Evolutionary conservation across 2,113 vertebrate genomes (phyloP), one percentile per base, ranked within the genome.

Genomic region (Eonycteris spelaea): DNA sequence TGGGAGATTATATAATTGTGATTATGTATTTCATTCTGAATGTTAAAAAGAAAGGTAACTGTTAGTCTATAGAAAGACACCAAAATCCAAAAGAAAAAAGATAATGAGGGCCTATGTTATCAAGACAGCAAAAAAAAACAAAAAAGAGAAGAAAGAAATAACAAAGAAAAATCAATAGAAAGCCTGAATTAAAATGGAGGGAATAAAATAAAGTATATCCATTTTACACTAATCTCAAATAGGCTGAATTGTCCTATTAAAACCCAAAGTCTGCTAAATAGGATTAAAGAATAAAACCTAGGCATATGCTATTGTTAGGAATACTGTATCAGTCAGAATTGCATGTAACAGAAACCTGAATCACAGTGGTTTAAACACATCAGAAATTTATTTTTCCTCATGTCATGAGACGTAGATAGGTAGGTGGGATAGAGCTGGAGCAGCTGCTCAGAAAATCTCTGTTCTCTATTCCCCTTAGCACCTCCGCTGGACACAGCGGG

Each of bases 401-500:
- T 14, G 26, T n/a, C 30, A 35, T 18, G 22, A 15, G 78, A 86
- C 48, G 48, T 5, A 2, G 63, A 35, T 15, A 4, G 26, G 40
- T 9, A 24, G 24, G 13, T 22, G 48, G 45, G 2, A 2, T 8
- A 0, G 18, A 35, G 40, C 21, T 8, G 21, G 12, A 59, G 15
- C 7, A 35, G 90, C 74, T 65, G 22, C 48, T 84, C 48, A n/a
- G 73, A 26, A 30, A 14, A 8, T 30, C 30, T n/a, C 15, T 6
- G 2, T 24, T 43, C 24, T 65, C 38, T 0, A 0, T 48, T 22
- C 11, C 14, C 4, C 2, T 48, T 3, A 3, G 16, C 3, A 2
- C 21, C 18, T 86, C 59, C 15, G n/a, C 26, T 6, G 22, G 55
- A 4, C 28, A 15, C 51, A 51, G 51, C 5, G 51, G 51, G 51